Evolutionary conservation across 2,113 vertebrate species (phyloP).

Genomic region (Narcine bancroftii): DNA sequence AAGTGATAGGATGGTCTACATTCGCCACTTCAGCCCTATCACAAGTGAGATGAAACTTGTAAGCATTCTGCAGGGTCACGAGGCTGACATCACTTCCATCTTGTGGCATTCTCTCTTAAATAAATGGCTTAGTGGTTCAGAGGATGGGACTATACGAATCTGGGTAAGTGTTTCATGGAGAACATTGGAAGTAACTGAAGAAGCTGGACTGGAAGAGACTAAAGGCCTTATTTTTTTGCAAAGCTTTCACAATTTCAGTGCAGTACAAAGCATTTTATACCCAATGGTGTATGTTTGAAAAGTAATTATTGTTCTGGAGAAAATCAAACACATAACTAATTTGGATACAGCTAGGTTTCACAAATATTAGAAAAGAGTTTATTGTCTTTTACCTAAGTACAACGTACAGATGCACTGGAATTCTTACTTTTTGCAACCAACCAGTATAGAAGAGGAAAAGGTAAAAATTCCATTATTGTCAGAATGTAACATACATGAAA

Average conservation of each 20-base stretch:
- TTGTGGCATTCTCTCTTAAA: conserved; percentile 43
- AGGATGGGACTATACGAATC: conserved; percentile 47
- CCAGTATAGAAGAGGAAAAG: too few relatives aligned
- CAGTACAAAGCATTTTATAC: background rate
- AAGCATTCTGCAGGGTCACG: conserved; percentile 42
- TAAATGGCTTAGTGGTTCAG: conserved; percentile 46
- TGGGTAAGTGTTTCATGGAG: conserved; percentile 42
- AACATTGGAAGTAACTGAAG: background rate
- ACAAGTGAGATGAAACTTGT: conserved; percentile 43
- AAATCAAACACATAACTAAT: background rate
- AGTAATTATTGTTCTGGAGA: background rate
- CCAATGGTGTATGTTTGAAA: background rate
- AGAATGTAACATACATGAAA: too few relatives aligned
- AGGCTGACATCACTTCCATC: conserved; percentile 42
- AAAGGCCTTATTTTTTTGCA: too few relatives aligned
- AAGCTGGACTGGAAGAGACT: background rate
- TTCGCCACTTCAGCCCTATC: conserved; percentile 42
- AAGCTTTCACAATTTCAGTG: background rate
- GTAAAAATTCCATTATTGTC: too few relatives aligned
- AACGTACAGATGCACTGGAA: too few relatives aligned
- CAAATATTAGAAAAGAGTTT: background rate
- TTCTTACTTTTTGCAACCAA: too few relatives aligned
- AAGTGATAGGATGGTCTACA: conserved; percentile 44
- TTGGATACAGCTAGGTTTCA: background rate
- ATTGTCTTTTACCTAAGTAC: too few relatives aligned